Evolutionary conservation across 1,140 invertebrate genomes (phyloP).

Genomic region (Andricus grossulariae): DNA sequence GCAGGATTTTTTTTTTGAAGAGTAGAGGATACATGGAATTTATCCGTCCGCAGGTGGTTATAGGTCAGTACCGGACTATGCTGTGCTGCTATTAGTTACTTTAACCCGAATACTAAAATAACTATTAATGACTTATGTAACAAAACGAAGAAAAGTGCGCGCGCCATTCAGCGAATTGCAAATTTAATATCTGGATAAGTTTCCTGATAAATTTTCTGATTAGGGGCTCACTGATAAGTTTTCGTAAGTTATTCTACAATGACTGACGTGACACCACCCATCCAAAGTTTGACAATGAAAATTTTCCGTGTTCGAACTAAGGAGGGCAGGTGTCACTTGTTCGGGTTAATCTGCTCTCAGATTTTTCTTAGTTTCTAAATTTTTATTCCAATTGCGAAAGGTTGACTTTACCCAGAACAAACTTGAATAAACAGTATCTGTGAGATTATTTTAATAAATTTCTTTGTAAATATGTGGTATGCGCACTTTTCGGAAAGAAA

Average conservation of each 20-base stretch:
- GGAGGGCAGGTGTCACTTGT: no score
- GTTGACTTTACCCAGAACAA: no score
- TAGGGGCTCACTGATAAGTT: background rate
- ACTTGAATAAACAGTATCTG: no score
- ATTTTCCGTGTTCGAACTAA: no score
- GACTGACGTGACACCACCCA: no score
- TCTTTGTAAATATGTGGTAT: slow-evolving; percentile 36
- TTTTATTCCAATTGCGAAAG: no score
- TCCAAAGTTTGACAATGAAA: no score
- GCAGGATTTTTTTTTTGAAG: slow-evolving; percentile 23
- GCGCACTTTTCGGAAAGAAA: slow-evolving; percentile 30
- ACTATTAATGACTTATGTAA: slow-evolving; percentile 44
- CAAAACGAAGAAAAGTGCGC: slow-evolving; percentile 45
- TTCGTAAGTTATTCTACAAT: background rate
- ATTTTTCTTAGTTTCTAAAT: no score
- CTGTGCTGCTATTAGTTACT: slow-evolving; percentile 73
- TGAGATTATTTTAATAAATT: no score
- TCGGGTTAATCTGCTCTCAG: no score
- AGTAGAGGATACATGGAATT: slow-evolving; percentile 53
- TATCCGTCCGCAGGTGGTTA: slow-evolving; percentile 75
- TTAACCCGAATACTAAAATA: slow-evolving; percentile 62
- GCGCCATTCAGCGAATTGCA: background rate
- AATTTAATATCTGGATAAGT: background rate
- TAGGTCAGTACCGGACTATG: slow-evolving; percentile 76
- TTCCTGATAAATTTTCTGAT: background rate